Evolutionary conservation across 2,113 vertebrate genomes (phyloP), one percentile per base, ranked within the genome.

Genomic region (Coryphaenoides rupestris): DNA sequence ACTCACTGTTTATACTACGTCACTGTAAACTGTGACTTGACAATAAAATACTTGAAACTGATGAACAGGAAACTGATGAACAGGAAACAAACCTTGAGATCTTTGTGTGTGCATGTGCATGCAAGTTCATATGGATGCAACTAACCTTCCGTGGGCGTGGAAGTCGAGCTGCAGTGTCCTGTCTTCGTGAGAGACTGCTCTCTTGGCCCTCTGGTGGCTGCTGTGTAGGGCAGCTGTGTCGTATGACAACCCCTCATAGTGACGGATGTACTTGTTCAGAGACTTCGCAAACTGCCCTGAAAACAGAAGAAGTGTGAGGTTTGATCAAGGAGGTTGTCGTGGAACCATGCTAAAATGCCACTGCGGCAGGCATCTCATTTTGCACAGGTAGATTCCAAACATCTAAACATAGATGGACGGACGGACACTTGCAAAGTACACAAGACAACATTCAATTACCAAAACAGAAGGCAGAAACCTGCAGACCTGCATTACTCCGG

Each of bases 141-240:
- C 94, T 92, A 61, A 98, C 96, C 95, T 94, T 85, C 96, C 96
- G 66, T 98, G 96, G 58, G 96, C 92, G 24, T 96, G 94, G 59
- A 99, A 98, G 88, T 98, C 91, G 61, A 99, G 87, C 40, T 86
- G 92, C 78, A 99, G 72, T 53, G 92, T 93, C 77, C 84, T 92
- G 67, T 97, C 95, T 56, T 96, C 89, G 1, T 94, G 92, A 0
- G 89, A 92, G 2, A 95, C 60, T 3, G 96, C 92, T 88, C 96
- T 92, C 89, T 95, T 99, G 89, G 94, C 95, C 92, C 96, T 93
- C 91, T 98, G 95, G 92, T 99, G 96, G 85, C 91, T 94, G 89
- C 86, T 93, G 91, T 99, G 95, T 88, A 99, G 89, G 68, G 86
- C 87, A 66, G 92, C 91, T 69, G 91, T 92, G 79, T 95, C 90